Evolutionary conservation across 2,888 invertebrate species (phyloP).

Genomic region (Leptopilina myrica): DNA sequence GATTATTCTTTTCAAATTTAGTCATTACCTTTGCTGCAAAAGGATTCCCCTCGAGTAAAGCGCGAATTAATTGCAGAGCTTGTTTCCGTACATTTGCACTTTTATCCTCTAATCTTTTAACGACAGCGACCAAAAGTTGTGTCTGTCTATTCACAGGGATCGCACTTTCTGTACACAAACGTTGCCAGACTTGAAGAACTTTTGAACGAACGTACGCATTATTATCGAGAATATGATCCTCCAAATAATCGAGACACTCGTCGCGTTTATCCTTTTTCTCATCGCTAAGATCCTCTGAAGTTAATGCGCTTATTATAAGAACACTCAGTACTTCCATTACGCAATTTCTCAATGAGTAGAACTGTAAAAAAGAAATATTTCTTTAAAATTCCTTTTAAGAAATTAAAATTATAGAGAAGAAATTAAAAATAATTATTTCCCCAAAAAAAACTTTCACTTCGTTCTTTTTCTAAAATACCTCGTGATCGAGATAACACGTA

Average conservation of each 20-base stretch:
- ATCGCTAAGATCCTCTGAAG: conserved; percentile 84
- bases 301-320: conserved; percentile 84
- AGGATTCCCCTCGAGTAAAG: conserved; percentile 90
- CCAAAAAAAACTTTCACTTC: too few species aligned
- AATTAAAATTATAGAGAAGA: neutral
- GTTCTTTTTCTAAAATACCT: conserved; percentile 57
- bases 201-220: conserved; percentile 92
- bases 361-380: conserved; percentile 70
- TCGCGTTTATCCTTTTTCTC: conserved; percentile 85
- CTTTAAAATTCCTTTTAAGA: conserved; percentile 14
- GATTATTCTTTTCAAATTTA: neutral
- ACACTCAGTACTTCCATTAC: conserved; percentile 90
- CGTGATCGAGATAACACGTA: conserved; percentile 66
- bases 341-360: conserved; percentile 85
- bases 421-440: too few species aligned
- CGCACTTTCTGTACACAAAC: conserved; percentile 86
- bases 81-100: conserved; percentile 90
- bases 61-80: conserved; percentile 87
- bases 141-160: conserved; percentile 86
- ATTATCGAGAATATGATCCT: conserved; percentile 90
- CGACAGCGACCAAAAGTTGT: conserved; percentile 82
- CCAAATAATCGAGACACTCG: conserved; percentile 87
- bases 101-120: conserved; percentile 88
- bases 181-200: conserved; percentile 89
- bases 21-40: conserved; percentile 85